Evolutionary conservation across 2,888 invertebrate genomes (phyloP).

Genomic region (Agonopterix subpropinquella): DNA sequence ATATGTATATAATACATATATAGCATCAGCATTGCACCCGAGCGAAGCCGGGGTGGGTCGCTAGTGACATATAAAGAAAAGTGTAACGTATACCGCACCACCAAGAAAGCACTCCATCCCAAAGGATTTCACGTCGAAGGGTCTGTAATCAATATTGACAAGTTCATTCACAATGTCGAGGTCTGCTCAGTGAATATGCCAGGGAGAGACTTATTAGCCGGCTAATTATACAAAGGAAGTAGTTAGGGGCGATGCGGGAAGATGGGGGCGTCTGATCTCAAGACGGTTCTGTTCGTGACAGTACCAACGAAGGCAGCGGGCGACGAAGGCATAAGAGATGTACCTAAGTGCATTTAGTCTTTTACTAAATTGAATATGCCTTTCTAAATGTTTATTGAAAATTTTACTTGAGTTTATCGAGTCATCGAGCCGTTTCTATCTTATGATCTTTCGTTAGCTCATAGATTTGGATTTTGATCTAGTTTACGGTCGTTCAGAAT

Average conservation of each 20-base stretch:
- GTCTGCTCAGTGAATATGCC: conserved; percentile 50
- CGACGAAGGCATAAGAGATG: not conserved
- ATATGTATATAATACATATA: too few relatives aligned
- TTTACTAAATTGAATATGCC: not conserved
- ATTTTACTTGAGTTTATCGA: too few relatives aligned
- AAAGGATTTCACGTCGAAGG: conserved; percentile 14
- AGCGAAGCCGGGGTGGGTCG: too few relatives aligned
- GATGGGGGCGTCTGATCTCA: conserved; percentile 1
- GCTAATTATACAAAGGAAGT: conserved; percentile 71
- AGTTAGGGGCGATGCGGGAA: conserved; percentile 21
- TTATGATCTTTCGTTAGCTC: too few relatives aligned
- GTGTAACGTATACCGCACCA: not conserved
- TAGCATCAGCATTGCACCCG: too few relatives aligned
- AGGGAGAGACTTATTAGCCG: conserved; percentile 58
- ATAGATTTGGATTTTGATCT: too few relatives aligned
- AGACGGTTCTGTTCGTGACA: not conserved
- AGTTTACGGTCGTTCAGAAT: too few relatives aligned
- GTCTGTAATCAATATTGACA: conserved; percentile 55
- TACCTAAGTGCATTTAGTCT: not conserved
- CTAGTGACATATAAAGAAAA: too few relatives aligned
- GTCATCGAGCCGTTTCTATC: too few relatives aligned
- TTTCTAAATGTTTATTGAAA: not conserved
- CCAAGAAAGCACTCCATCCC: not conserved
- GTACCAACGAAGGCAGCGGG: not conserved
- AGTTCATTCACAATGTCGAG: conserved; percentile 35